Percentiles rank a stretch among this genome's conserved stretches.
Evolutionary conservation across 2,888 invertebrate species (phyloP).

Genomic region (Leucophenga montana): DNA sequence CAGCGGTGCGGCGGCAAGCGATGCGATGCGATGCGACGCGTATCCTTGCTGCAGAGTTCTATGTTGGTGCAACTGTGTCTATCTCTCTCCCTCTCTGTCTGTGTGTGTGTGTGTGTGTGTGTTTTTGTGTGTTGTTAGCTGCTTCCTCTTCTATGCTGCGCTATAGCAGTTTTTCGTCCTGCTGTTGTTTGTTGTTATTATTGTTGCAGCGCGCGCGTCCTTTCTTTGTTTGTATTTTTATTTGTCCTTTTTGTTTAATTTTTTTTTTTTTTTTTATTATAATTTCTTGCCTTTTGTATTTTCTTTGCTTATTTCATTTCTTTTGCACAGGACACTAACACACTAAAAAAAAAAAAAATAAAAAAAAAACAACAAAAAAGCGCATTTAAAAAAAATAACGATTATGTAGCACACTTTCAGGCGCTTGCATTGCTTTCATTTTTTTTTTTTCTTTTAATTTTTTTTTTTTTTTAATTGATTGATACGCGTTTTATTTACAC

Average conservation of each 20-base stretch:
- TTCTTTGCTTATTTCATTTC: not conserved
- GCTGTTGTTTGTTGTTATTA: slow-evolving; percentile 22
- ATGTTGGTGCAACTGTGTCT: not conserved
- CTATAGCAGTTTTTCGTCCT: too few species aligned
- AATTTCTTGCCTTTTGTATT: not conserved
- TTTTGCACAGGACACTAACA: not conserved
- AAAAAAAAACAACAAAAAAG: not conserved
- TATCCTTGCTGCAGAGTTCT: not conserved
- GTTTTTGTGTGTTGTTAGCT: not conserved
- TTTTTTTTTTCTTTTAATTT: not conserved
- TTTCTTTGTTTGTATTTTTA: not conserved
- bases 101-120: slow-evolving; percentile 10
- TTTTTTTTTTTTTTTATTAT: not conserved
- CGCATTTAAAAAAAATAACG: not conserved
- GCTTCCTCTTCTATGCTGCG: too few species aligned
- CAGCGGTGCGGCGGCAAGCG: not conserved
- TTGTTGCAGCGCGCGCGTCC: not conserved
- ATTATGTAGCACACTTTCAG: too few species aligned
- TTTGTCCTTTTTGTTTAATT: not conserved
- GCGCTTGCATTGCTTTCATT: too few species aligned
- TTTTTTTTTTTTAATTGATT: not conserved
- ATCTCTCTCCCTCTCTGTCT: too few species aligned
- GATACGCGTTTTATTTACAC: not conserved
- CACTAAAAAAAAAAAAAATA: not conserved
- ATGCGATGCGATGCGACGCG: slow-evolving; percentile 38